phyloP scores from a whole-genome alignment of 1,140 invertebrate species.

The Lysiphlebus fabarum region DNA sequence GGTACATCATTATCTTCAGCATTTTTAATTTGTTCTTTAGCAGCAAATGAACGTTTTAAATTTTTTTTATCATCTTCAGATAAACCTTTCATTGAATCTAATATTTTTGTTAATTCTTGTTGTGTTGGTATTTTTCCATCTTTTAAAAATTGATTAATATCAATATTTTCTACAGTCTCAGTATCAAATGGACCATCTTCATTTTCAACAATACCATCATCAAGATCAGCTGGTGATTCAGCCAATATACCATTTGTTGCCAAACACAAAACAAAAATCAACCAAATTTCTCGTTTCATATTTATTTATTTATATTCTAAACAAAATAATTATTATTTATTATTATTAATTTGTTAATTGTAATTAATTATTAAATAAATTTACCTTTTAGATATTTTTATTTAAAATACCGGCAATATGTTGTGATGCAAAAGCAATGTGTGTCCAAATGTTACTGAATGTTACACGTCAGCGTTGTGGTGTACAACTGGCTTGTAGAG shows the following conservation, averaged over 20 bases:
- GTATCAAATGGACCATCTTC: slow-evolving; percentile 1
- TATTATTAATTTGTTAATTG: neutral
- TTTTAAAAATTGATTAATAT: slow-evolving; percentile 13
- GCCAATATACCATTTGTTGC: neutral
- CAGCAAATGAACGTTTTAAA: slow-evolving; percentile 27
- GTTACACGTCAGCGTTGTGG: slow-evolving; percentile 20
- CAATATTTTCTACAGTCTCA: slow-evolving; percentile 10
- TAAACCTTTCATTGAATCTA: slow-evolving; percentile 54
- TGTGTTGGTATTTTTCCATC: slow-evolving; percentile 48
- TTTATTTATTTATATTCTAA: neutral
- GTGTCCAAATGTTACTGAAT: slow-evolving; percentile 1
- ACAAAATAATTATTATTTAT: neutral
- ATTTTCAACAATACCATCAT: neutral
- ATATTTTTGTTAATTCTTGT: slow-evolving; percentile 56
- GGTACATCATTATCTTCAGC: slow-evolving; percentile 20
- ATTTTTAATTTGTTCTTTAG: slow-evolving; percentile 49
- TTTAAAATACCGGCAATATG: neutral
- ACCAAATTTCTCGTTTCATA: slow-evolving; percentile 17
- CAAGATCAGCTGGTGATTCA: slow-evolving; percentile 7
- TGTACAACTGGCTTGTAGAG: slow-evolving; percentile 9
- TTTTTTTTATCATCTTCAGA: slow-evolving; percentile 55
- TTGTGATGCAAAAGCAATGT: neutral
- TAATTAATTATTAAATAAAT: slow-evolving; percentile 5
- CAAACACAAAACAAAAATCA: slow-evolving; percentile 11
- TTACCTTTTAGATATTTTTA: neutral